phyloP scores from a whole-genome alignment of 2,888 invertebrate genomes.

The Tortricodes alternella region DNA sequence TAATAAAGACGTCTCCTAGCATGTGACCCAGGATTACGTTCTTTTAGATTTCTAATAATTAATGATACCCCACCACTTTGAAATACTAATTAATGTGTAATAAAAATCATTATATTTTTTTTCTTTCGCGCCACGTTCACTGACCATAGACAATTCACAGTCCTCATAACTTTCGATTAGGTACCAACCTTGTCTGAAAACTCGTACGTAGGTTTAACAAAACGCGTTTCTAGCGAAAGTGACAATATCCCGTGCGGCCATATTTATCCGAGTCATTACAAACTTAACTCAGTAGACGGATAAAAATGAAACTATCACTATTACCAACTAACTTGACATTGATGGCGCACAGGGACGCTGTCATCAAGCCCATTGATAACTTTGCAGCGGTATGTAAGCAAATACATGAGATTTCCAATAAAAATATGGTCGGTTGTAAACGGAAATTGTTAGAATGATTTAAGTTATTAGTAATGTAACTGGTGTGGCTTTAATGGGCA shows the following conservation, averaged over 20 bases:
- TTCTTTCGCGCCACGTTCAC: background rate
- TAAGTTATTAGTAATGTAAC: constrained; percentile 18
- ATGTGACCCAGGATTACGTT: too few species aligned
- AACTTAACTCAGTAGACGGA: constrained; percentile 5
- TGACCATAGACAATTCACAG: background rate
- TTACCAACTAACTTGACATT: background rate
- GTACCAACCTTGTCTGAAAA: background rate
- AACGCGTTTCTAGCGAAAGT: constrained; percentile 29
- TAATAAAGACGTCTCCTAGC: too few species aligned
- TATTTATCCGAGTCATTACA: constrained; percentile 15
- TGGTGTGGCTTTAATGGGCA: constrained; percentile 3
- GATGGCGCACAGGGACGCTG: background rate
- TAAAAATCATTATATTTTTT: too few species aligned
- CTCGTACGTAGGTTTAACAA: background rate
- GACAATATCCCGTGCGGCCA: constrained; percentile 19
- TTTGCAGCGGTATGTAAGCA: constrained; percentile 18
- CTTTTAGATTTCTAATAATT: too few species aligned
- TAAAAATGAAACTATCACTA: background rate
- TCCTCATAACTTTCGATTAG: constrained; percentile 6
- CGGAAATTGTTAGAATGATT: constrained; percentile 23
- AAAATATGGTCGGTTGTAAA: constrained; percentile 4
- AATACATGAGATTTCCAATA: constrained; percentile 22
- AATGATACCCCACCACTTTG: too few species aligned
- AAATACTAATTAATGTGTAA: too few species aligned
- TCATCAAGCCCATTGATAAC: background rate